Percentiles rank a stretch among this genome's conserved stretches.
Conservation (phyloP, 1,140 invertebrate species). For the Epicauta chinensis region DNA sequence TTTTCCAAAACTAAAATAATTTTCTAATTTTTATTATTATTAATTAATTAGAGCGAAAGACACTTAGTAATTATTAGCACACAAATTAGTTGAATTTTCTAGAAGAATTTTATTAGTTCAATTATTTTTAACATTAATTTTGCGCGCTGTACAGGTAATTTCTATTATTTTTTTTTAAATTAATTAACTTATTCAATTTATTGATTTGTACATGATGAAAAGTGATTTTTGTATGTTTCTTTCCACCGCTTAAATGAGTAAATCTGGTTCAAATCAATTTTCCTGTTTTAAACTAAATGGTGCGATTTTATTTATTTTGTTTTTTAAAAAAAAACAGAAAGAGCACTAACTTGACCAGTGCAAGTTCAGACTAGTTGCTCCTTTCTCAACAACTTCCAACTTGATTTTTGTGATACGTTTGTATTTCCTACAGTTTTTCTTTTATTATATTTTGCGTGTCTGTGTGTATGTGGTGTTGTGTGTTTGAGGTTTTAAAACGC, state of each 20-base stretch:
- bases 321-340: constrained; percentile 13
- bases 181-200: constrained; percentile 7
- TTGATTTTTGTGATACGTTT: constrained; percentile 8
- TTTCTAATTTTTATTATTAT: no score
- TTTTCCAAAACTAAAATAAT: no score
- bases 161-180: background rate
- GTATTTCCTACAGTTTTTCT: background rate
- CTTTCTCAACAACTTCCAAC: constrained; percentile 14
- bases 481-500: no score
- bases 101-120: no score
- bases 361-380: constrained; percentile 28
- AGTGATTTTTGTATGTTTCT: constrained; percentile 7
- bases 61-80: no score
- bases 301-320: constrained; percentile 20
- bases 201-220: constrained; percentile 2
- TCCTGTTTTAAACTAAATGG: constrained; percentile 19
- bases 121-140: no score
- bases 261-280: background rate
- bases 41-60: no score
- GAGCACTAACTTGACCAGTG: constrained; percentile 33
- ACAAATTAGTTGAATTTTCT: no score
- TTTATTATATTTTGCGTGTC: no score
- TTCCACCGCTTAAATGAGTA: background rate
- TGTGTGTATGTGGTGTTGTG: no score
- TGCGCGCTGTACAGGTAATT: no score